phyloP scores from a whole-genome alignment of 2,797 vertebrate species.

The Fratercula arctica region DNA sequence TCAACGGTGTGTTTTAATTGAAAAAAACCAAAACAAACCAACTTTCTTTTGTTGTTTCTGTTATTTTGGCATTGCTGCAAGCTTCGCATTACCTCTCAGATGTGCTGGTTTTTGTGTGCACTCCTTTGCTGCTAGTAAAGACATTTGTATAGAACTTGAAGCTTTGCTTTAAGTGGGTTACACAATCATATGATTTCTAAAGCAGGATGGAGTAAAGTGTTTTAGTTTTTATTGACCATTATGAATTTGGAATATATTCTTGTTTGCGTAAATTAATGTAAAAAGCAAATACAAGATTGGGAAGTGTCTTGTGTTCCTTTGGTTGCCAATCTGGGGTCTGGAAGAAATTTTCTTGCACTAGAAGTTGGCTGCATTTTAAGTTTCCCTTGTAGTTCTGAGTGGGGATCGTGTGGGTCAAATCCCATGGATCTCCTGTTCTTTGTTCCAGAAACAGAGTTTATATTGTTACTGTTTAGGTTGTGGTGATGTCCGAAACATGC shows the following conservation, averaged over 20 bases:
- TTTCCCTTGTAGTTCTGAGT: conserved; percentile 27
- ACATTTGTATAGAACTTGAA: not conserved
- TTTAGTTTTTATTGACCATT: not conserved
- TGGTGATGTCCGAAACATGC: not conserved
- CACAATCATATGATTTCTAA: not conserved
- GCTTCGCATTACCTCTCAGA: not conserved
- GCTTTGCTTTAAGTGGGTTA: not conserved
- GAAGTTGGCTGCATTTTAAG: conserved; percentile 7
- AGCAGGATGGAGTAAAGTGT: not conserved
- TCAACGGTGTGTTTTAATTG: not conserved
- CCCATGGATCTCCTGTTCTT: not conserved
- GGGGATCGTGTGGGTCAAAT: conserved; percentile 26
- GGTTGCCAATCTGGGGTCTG: conserved; percentile 38
- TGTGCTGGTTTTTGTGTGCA: not conserved
- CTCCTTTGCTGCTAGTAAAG: not conserved
- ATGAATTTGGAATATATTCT: conserved; percentile 27
- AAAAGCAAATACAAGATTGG: conserved; percentile 35
- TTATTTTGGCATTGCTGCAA: not conserved
- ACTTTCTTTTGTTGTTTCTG: not conserved
- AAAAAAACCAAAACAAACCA: not conserved
- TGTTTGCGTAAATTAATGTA: not conserved
- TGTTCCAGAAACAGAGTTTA: conserved; percentile 14
- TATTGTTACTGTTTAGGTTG: not conserved
- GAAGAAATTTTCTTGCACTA: conserved; percentile 42
- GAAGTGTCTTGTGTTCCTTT: conserved; percentile 28